These are phyloP conservation scores for Apamea monoglypha DNA, from an alignment of 2,888 invertebrate species.

Conservation along the genomic window DNA sequence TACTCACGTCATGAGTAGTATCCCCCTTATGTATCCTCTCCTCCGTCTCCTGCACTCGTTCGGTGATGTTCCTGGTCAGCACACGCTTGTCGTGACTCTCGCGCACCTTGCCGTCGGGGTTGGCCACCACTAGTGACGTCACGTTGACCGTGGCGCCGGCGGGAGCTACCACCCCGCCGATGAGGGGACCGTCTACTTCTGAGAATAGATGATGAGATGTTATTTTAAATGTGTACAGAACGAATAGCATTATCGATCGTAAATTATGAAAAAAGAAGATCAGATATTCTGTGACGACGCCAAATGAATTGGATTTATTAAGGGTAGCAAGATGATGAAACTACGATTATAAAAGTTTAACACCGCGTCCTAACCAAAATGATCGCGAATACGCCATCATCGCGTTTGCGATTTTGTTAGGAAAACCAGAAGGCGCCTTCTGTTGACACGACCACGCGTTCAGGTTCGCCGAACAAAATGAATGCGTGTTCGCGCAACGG, in stretches of 20 bases:
- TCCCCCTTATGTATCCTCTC: slow-evolving; percentile 95
- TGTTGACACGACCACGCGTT: background rate
- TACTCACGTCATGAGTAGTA: slow-evolving; percentile 95
- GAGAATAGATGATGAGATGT: slow-evolving; percentile 16
- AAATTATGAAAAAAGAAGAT: background rate
- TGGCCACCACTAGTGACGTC: slow-evolving; percentile 89
- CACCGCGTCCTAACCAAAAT: background rate
- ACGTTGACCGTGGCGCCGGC: slow-evolving; percentile 83
- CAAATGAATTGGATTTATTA: no score
- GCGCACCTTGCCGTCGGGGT: slow-evolving; percentile 94
- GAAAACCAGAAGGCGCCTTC: background rate
- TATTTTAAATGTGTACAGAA: background rate
- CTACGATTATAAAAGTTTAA: background rate
- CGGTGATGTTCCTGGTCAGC: slow-evolving; percentile 95
- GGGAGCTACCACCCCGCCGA: slow-evolving; percentile 78
- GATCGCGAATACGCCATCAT: background rate
- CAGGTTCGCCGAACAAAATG: background rate
- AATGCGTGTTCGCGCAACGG: no score
- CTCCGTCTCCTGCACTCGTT: slow-evolving; percentile 95
- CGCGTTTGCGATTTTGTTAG: background rate
- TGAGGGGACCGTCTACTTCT: slow-evolving; percentile 77
- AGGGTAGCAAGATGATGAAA: background rate
- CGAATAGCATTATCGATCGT: background rate
- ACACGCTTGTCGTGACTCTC: slow-evolving; percentile 95
- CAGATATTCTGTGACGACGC: background rate